Evolutionary conservation across 2,797 vertebrate species (phyloP).

Genomic region (Propithecus perrieri): DNA sequence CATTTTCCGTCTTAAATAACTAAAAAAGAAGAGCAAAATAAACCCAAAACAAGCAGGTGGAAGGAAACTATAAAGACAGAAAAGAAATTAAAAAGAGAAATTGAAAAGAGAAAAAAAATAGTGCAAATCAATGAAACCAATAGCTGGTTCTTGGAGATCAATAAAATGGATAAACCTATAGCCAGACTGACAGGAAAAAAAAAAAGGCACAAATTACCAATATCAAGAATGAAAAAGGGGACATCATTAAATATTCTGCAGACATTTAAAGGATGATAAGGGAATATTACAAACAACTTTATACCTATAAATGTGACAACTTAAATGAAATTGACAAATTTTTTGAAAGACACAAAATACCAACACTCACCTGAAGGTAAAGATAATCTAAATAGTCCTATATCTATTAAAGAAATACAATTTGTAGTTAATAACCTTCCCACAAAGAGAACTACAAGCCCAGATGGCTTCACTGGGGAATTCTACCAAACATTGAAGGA

Average conservation of each 20-base stretch:
- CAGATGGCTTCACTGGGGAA: background rate
- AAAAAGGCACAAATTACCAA: background rate
- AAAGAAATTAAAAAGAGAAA: background rate
- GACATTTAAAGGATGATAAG: background rate
- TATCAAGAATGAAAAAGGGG: background rate
- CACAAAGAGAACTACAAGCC: background rate
- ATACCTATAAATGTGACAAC: background rate
- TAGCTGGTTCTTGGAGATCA: background rate
- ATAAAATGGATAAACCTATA: background rate
- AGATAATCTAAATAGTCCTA: background rate
- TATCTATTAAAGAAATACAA: background rate
- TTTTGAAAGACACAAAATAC: background rate
- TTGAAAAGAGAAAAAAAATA: background rate
- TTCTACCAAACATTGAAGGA: background rate
- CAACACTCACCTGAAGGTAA: background rate
- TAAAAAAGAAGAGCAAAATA: too few relatives aligned
- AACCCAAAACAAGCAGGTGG: background rate
- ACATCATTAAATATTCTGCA: background rate
- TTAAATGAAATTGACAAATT: background rate
- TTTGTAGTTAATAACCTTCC: background rate
- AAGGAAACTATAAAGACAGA: slow-evolving; percentile 15
- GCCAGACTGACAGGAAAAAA: background rate
- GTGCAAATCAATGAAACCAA: background rate
- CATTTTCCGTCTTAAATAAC: too few relatives aligned
- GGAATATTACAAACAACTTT: background rate